These are phyloP conservation scores for Grammomys dolichurus DNA, from an alignment of 2,113 vertebrate genomes.

Conservation along the genomic window DNA sequence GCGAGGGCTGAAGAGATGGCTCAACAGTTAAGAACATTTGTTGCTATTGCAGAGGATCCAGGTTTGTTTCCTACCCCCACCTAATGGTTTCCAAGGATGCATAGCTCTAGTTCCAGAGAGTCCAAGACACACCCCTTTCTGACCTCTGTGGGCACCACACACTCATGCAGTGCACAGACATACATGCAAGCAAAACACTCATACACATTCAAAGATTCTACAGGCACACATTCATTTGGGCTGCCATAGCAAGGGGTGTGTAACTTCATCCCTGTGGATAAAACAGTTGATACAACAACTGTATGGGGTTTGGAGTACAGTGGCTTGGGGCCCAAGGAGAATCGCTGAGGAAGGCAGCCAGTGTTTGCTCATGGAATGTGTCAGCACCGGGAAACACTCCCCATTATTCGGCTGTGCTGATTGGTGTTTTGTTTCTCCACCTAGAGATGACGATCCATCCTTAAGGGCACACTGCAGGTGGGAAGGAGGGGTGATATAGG, in stretches of 20 bases:
- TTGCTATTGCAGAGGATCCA: background rate
- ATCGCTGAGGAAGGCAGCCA: background rate
- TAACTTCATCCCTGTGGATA: background rate
- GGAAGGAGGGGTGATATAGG: background rate
- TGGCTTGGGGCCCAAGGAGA: no score
- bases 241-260: background rate
- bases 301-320: no score
- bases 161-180: background rate
- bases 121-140: background rate
- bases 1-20: background rate
- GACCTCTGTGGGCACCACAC: background rate
- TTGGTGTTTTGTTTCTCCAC: background rate
- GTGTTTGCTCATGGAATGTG: background rate
- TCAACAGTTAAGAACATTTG: background rate
- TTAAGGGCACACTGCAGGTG: background rate
- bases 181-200: background rate
- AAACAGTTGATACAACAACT: background rate
- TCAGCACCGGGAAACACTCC: background rate
- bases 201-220: background rate
- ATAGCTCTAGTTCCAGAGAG: background rate
- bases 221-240: background rate
- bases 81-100: background rate
- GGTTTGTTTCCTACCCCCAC: background rate
- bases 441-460: background rate
- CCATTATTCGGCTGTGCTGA: no score